Evolutionary conservation across 2,888 invertebrate species (phyloP), one percentile per base, ranked within the genome.

Genomic region (Chouioia cunea): DNA sequence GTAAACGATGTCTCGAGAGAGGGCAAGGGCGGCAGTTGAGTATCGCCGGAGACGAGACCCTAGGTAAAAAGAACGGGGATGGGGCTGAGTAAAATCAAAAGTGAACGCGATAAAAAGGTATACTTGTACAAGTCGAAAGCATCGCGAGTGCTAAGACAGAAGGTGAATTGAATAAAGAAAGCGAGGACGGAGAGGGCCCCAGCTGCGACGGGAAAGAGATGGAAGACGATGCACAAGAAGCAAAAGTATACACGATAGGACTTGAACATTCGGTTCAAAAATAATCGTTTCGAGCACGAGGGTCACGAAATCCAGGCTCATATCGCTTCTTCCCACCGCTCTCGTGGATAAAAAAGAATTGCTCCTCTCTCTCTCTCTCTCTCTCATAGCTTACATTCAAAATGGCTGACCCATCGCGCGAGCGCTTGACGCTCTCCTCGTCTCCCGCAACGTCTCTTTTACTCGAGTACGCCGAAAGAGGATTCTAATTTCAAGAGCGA

Each of bases 261-360:
- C 1, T 10, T 1, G 12, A 36, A 36, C 36, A 36, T 6, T 36
- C 43, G 59, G 52, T 46, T 59, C 56, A 58, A 66, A 66, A 66
- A 66, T 65, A 59, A 66, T 66, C 65, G 66, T 65, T 57, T 50
- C 50, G 57, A 10, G 50, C 66, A 46, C 52, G 52, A 53, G 60
- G 18, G 36, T 36, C 36, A 12, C 12, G 36, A 10, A 36, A 36
- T 36, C n/a, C n/a, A 12, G 36, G 12, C 36, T 36, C 10, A 6
- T 36, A 36, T 36, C 36, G 36, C 12, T 36, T 36, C 10, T 12
- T 36, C n/a, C n/a, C n/a, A n/a, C n/a, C n/a, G n/a, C n/a, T n/a
- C n/a, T n/a, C n/a, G n/a, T 10, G 47, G n/a, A 56, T 48, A 57
- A 66, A 44, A 58, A 58, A 20, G 16, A 46, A 65, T 57, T 14